Evolutionary conservation across 30 jellyfish, hydroid and myxozoan genomes (phyloP), one percentile per base, ranked within the genome.

Genomic region (Cassiopea andromeda): DNA sequence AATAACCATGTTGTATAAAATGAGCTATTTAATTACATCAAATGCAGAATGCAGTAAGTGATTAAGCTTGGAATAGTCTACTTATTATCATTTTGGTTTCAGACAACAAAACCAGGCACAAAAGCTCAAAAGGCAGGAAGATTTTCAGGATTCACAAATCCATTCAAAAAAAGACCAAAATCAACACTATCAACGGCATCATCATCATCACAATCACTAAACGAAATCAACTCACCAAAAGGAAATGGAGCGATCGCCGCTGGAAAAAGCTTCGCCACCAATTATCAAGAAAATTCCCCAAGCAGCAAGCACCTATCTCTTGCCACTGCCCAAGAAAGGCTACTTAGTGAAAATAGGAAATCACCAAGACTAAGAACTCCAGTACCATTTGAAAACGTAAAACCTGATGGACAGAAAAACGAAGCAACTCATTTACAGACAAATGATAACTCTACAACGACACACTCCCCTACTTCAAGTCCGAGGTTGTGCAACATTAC

Each of bases 111-210:
- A 2, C 17, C 72, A 74, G 48, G 46, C 44, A 59, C 77, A 27
- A 88, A 70, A 69, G 12, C 67, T 44, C 93, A 76, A 60, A 86
- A 75, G 72, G 10, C 81, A 14, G 66, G 89, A 18, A 78, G 93
- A 16, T 86, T 86, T 77, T 27, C 85, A 8, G 93, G 89, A 27
- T 86, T 86, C 48, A 83, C 83, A 1, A 86, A 86, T 64, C 93
- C 93, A 46, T 86, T 86, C 64, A 75, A 77, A 64, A 66, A 60
- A 78, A 75, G 80, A 43, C 70, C 93, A 16, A 81, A 9, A 38
- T 86, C 93, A 16, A 16, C 88, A 18, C 18, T 73, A 80, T 46
- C 83, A 27, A 27, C 38, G 38, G 38, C 38, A 47, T 2, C 69
- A 48, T 2, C 83, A 44, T 77, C 89, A 64, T 69, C 84, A 2